Base-by-base conservation (phyloP, 1,140 invertebrate species). In the Olivierus martensii region DNA sequence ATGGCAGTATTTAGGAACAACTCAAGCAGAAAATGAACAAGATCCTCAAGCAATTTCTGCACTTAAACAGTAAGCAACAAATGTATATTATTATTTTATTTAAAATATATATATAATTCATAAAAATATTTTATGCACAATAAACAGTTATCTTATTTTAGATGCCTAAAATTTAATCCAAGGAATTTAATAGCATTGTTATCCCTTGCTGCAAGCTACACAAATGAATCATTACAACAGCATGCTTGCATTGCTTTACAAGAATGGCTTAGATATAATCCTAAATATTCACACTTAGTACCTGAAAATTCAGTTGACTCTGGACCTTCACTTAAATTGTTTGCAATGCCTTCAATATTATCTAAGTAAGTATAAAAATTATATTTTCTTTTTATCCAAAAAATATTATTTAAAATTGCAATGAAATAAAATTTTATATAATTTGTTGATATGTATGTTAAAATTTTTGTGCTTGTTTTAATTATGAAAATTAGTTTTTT, bases 21-120 rank as follows among this genome's bases (percentile, higher is more conserved):
- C 88, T 15, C 92, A 97, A 69, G 90, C 93, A 36, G 89, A 97
- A 73, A 91, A 90, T 68, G 83, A 87, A 71, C 79, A 84, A 62
- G 83, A 79, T 62, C 61, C 65, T 18, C 55, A 63, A 12, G 74
- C 75, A n/a, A 75, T 75, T 44, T 60, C 66, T 51, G 74, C 73
- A 21, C 60, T 75, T 3, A 70, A 67, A 64, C 68, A 63, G 71
- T 73, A 63, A 57, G 63, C 53, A 14, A 17, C 12, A 46, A 18
- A 36, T 14, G 5, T 46, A 18, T 22, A 17, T 43, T 22, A 9
- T 22, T 43, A 6, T 7, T 43, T 4, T 6, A 43, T 6, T 4
- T 17, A 43, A 9, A 2, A 4, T 17, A 5, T 6, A 43, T 22
- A 6, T 17, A 1, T 6, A 43, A 43, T 6, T 7, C 0, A 5